A percentile compares a stretch with the other conserved stretches of the same genome.
These are phyloP conservation scores for Diabrotica undecimpunctata DNA, from an alignment of 1,140 invertebrate species.

Conservation along the genomic window DNA sequence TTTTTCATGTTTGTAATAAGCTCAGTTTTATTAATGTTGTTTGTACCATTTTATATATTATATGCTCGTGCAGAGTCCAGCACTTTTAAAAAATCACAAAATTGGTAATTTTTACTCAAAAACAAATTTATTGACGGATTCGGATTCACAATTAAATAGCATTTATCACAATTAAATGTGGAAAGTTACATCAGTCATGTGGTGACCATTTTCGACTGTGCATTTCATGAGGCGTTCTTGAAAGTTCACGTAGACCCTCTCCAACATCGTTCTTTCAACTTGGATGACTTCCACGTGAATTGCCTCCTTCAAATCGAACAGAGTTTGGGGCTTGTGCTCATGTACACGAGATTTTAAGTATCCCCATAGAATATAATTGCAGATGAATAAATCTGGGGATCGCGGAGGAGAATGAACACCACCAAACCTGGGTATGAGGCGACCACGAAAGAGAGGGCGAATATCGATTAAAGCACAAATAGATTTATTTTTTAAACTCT, in stretches of 20 bases:
- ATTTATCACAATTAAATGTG: too few species aligned
- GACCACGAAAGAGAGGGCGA: constrained; percentile 3
- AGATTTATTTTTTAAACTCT: too few species aligned
- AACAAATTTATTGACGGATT: too few species aligned
- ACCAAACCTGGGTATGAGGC: constrained; percentile 25
- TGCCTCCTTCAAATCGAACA: constrained; percentile 20
- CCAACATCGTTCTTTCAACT: constrained; percentile 23
- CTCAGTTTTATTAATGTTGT: too few species aligned
- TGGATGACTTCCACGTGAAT: constrained; percentile 16
- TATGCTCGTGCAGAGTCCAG: too few species aligned
- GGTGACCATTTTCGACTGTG: background rate
- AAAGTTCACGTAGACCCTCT: constrained; percentile 10
- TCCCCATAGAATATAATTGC: constrained; percentile 49
- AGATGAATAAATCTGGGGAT: constrained; percentile 46
- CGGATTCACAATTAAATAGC: too few species aligned
- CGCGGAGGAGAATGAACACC: constrained; percentile 44
- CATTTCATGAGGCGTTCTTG: background rate
- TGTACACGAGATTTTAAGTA: constrained; percentile 42
- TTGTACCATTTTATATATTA: too few species aligned
- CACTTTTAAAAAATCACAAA: too few species aligned
- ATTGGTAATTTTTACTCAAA: too few species aligned
- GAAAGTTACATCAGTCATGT: too few species aligned
- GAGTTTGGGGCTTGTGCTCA: constrained; percentile 20
- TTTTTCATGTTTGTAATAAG: too few species aligned
- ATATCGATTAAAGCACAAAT: too few species aligned